Conservation (phyloP, 2,113 vertebrate species). For the Alectura lathami region DNA sequence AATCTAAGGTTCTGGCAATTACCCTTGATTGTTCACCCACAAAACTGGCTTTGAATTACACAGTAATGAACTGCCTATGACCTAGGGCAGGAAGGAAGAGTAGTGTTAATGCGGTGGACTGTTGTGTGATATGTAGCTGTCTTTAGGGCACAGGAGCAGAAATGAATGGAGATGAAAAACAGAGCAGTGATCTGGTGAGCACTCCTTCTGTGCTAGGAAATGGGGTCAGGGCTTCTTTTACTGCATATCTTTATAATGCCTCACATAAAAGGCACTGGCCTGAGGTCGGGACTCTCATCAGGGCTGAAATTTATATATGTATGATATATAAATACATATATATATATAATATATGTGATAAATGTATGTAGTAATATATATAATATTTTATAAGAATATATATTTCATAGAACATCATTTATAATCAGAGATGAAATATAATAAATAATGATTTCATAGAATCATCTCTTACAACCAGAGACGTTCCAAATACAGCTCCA, state of each 20-base stretch:
- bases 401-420: neutral
- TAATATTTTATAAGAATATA: no score
- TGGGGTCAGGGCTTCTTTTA: neutral
- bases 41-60: neutral
- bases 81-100: neutral
- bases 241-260: neutral
- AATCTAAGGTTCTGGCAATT: neutral
- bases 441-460: neutral
- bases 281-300: neutral
- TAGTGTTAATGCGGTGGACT: neutral
- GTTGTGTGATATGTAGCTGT: neutral
- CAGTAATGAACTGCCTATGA: neutral
- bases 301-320: neutral
- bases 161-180: neutral
- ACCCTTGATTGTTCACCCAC: neutral
- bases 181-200: neutral
- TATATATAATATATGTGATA: no score
- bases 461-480: neutral
- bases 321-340: no score
- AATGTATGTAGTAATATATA: no score
- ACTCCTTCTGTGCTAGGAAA: neutral
- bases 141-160: neutral
- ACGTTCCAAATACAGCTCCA: neutral
- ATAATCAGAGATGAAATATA: neutral
- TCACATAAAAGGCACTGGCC: neutral